Conservation (phyloP, 92 coral and sea anemone species). For the Diadumene lineata region DNA sequence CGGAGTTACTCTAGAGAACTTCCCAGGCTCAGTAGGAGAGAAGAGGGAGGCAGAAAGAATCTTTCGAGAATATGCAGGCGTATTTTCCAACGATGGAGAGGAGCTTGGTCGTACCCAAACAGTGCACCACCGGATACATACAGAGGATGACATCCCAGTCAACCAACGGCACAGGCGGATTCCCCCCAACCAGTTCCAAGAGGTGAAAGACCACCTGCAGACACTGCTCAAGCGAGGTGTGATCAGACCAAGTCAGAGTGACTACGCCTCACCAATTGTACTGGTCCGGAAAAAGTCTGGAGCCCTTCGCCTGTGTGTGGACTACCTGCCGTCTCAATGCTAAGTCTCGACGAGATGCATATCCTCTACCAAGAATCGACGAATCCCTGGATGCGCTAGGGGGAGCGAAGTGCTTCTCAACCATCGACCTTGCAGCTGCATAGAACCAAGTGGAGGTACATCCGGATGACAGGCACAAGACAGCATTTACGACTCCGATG, state of each 20-base stretch:
- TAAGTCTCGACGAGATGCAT: conserved; percentile 22
- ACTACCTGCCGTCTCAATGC: conserved; percentile 25
- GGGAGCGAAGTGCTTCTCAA: background rate
- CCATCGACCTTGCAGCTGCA: background rate
- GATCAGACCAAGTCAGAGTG: conserved; percentile 9
- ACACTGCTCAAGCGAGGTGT: conserved; percentile 40
- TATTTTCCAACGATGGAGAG: conserved; percentile 30
- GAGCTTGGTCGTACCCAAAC: conserved; percentile 51
- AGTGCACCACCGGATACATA: conserved; percentile 37
- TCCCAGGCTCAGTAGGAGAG: conserved; percentile 35
- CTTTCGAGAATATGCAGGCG: conserved; percentile 37
- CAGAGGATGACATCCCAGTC: conserved; percentile 40
- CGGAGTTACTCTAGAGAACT: conserved; percentile 32
- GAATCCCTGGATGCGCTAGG: conserved; percentile 1
- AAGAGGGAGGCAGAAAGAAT: conserved; percentile 29
- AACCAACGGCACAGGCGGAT: conserved; percentile 50
- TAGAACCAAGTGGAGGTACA: background rate
- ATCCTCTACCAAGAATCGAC: conserved; percentile 16
- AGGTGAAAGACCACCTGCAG: conserved; percentile 54
- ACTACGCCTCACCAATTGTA: conserved; percentile 33
- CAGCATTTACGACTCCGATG: conserved; percentile 31
- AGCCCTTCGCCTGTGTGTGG: conserved; percentile 22
- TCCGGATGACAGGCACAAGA: background rate
- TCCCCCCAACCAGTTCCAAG: conserved; percentile 47
- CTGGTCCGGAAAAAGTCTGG: conserved; percentile 30